Evolutionary conservation across 1,140 invertebrate species (phyloP).

Genomic region (Drosophila lowei): DNA sequence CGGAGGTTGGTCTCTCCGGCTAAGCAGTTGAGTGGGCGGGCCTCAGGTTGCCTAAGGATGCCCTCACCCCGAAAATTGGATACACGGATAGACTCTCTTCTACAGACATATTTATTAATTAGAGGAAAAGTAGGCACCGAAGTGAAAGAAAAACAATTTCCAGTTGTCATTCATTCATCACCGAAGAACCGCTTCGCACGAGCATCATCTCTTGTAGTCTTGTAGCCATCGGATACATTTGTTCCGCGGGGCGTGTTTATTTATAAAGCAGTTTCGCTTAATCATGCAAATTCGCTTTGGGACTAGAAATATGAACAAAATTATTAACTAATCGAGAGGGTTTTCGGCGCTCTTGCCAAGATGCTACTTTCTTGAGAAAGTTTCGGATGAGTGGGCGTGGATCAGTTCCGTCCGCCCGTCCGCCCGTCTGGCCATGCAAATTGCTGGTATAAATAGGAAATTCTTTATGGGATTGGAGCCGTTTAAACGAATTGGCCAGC

Average conservation of each 20-base stretch:
- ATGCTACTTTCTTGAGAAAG: conserved; percentile 10
- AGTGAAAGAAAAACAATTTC: conserved; percentile 37
- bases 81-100: not conserved
- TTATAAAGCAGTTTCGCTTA: conserved; percentile 46
- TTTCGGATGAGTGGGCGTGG: conserved; percentile 27
- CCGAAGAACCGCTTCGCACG: not conserved
- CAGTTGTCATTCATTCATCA: conserved; percentile 79
- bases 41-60: not conserved
- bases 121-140: conserved; percentile 15
- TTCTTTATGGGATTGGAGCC: conserved; percentile 17
- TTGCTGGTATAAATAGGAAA: conserved; percentile 11
- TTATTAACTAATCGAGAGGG: conserved; percentile 54
- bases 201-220: conserved; percentile 12
- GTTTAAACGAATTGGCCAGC: conserved; percentile 53
- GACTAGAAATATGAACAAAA: conserved; percentile 34
- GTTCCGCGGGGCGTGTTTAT: conserved; percentile 28
- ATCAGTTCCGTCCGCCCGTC: too few relatives aligned
- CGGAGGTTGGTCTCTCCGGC: conserved; percentile 3
- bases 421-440: not conserved
- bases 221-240: conserved; percentile 47
- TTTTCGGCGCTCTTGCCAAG: conserved; percentile 4
- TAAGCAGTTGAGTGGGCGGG: conserved; percentile 10
- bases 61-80: not conserved
- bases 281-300: conserved; percentile 48
- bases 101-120: conserved; percentile 27